Evolutionary conservation across 2,113 vertebrate species (phyloP).

Genomic region (Cryptoleucopteryx plumbea): DNA sequence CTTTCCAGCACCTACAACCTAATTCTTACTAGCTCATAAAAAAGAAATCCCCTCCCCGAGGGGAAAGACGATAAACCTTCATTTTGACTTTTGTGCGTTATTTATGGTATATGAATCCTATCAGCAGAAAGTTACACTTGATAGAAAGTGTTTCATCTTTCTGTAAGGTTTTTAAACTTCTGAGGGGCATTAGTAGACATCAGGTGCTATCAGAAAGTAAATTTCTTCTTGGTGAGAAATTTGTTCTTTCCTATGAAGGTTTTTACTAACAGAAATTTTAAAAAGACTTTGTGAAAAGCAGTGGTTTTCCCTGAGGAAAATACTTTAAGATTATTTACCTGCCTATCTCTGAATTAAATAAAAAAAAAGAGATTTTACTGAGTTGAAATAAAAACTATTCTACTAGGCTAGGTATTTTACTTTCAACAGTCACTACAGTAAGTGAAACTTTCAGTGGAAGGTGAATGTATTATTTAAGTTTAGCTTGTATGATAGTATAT

Average conservation of each 20-base stretch:
- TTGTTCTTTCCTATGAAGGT: neutral
- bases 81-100: neutral
- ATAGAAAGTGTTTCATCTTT: neutral
- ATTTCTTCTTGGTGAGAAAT: neutral
- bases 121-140: neutral
- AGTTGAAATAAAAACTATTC: neutral
- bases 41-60: neutral
- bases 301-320: neutral
- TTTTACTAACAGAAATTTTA: neutral
- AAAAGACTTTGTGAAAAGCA: neutral
- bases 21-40: neutral
- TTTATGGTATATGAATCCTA: neutral
- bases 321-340: neutral
- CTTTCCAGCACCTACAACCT: neutral
- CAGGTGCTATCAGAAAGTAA: neutral
- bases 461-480: neutral
- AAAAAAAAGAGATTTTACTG: neutral
- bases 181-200: neutral
- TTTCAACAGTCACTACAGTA: neutral
- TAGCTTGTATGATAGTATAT: neutral
- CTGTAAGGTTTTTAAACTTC: neutral
- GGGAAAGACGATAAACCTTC: neutral
- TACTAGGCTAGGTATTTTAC: neutral
- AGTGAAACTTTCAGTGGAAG: neutral
- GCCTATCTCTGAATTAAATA: neutral